Evolutionary conservation across 2,888 invertebrate genomes (phyloP), one percentile per base, ranked within the genome.

Genomic region (Tuta absoluta): DNA sequence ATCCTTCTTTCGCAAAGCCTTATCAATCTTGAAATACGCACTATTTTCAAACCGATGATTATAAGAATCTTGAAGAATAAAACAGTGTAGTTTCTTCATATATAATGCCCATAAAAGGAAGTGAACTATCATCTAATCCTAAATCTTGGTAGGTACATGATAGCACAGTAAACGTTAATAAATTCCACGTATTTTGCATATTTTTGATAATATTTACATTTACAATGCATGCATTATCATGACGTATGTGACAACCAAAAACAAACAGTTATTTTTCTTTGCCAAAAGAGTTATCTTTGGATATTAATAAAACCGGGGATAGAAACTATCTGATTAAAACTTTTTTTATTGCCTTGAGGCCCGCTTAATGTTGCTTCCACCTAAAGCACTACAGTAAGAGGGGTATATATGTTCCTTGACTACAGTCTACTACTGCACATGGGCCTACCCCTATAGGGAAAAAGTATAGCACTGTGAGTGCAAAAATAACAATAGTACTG

Each of bases 21-120:
- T 72, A 58, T 84, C 77, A 21, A 85, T 75, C 62, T 73, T 78
- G 62, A 79, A 81, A 64, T 78, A 76, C 5, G 68, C 72, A 65
- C 71, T 75, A 64, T 79, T 75, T 66, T 73, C 78, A 53, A 78
- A 63, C 7, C 73, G 49, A 23, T 74, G 68, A 45, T 78, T 74
- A 53, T 71, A 74, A 2, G 78, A 73, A 24, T 75, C 70, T 65
- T 71, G 69, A 2, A 75, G 48, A 37, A 70, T 65, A 59, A 71
- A 74, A 48, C 72, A 58, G 14, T 68, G 56, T 62, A 63, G 51
- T 57, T 38, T 62, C 38, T 67, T 62, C 45, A 74, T 58, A 61
- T 66, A 65, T 62, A 67, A 67, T 51, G 74, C 8, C 64, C 68
- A 72, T 64, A 79, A 62, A 37, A 67, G 59, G 63, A 75, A 38